phyloP scores from a whole-genome alignment of 2,113 vertebrate species.

The Otus sunia region DNA sequence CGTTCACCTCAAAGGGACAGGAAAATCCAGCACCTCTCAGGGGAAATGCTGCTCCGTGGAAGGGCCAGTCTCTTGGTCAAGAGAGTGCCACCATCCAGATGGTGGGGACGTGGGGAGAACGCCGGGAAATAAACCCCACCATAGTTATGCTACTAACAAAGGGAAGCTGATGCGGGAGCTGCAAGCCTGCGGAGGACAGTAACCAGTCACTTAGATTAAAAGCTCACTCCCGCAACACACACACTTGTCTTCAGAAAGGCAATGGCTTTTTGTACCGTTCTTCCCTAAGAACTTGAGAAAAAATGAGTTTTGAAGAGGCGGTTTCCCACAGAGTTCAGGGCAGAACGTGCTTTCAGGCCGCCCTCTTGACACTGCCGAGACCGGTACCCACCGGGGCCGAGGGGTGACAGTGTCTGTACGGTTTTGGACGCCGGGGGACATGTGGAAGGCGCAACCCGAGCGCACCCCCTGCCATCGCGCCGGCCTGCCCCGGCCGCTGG shows the following conservation, averaged over 20 bases:
- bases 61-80: no score
- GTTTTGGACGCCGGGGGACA: fast-evolving
- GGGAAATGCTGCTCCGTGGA: not conserved
- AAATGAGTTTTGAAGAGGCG: fast-evolving
- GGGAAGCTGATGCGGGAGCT: not conserved
- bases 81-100: not conserved
- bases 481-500: not conserved
- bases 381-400: not conserved
- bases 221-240: not conserved
- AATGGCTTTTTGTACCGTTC: not conserved
- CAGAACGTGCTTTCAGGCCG: not conserved
- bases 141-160: fast-evolving
- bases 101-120: fast-evolving
- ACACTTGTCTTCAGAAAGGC: not conserved
- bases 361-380: fast-evolving
- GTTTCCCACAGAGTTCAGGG: not conserved
- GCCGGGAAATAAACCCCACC: not conserved
- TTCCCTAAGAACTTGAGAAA: not conserved
- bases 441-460: not conserved
- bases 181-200: not conserved
- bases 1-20: fast-evolving
- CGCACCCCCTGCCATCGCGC: not conserved
- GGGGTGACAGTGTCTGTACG: fast-evolving
- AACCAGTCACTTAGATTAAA: not conserved
- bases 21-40: not conserved